Evolutionary conservation across 35 echinoderm and acorn worm species (phyloP).

Genomic region (Hemicentrotus pulcherrimus): DNA sequence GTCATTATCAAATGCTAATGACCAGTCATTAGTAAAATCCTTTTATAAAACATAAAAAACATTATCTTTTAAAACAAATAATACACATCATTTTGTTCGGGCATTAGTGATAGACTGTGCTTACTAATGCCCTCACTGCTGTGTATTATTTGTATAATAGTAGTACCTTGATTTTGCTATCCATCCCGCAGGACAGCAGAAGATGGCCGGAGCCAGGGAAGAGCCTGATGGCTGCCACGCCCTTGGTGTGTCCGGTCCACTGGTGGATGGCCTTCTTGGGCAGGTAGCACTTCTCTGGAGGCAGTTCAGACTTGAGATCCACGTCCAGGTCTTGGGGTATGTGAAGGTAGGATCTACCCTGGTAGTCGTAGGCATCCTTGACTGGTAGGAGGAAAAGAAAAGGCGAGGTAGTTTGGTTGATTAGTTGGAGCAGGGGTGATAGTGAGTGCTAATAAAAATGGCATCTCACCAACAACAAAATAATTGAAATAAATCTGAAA

Average conservation of each 20-base stretch:
- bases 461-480: too few relatives aligned
- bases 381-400: slow-evolving; percentile 54
- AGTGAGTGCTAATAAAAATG: too few relatives aligned
- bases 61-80: too few relatives aligned
- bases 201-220: slow-evolving; percentile 93
- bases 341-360: slow-evolving; percentile 93
- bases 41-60: too few relatives aligned
- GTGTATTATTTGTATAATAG: too few relatives aligned
- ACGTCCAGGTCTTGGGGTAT: slow-evolving; percentile 90
- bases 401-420: background rate
- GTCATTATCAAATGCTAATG: too few relatives aligned
- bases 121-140: too few relatives aligned
- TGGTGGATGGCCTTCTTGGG: slow-evolving; percentile 90
- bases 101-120: too few relatives aligned
- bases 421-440: too few relatives aligned
- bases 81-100: too few relatives aligned
- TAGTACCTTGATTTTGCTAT: slow-evolving; percentile 90
- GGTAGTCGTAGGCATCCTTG: slow-evolving; percentile 96
- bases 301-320: slow-evolving; percentile 77
- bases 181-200: slow-evolving; percentile 95
- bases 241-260: slow-evolving; percentile 98
- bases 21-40: too few relatives aligned
- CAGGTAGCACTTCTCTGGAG: slow-evolving; percentile 90
- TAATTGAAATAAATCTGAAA: too few relatives aligned
- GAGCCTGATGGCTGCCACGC: slow-evolving; percentile 86